Base-by-base conservation (phyloP, 2,113 vertebrate genomes). In the Etheostoma spectabile region DNA sequence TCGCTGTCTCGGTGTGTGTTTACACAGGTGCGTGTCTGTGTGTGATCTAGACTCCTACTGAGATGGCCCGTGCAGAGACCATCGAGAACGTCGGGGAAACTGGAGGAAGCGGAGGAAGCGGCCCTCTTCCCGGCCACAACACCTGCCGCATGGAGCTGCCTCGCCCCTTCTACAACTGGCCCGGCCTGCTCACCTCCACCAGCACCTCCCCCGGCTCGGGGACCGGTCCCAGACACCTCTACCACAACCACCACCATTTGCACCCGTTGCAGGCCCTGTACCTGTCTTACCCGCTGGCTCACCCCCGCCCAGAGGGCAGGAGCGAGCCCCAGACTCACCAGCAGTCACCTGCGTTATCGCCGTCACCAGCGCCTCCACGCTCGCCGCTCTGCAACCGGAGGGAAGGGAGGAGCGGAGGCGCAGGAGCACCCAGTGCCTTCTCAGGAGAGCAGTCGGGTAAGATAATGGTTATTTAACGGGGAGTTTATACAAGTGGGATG, bases 41-140 rank as follows among this genome's bases (percentile, higher is more conserved):
- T 63, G 24, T 68, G 13, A 1, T 49, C 24, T 33, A 95, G 93
- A 52, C 46, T 57, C 63, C 76, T 33, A 49, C 68, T 84, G 88
- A 86, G 72, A 95, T 95, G 95, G 95, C 95, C 84, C 92, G 93
- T 19, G 91, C 94, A 66, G 93, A 95, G 83, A 94, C 90, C 85
- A 84, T 91, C 30, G 92, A 94, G 84, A 91, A 59, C 6, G 79
- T 80, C 1, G 91, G 78, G 49, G 92, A 91, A 33, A 77, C 86
- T 3, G 83, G 72, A 53, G 89, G 70, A 59, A 88, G 74, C 35
- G 79, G 84, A 63, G 82, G 73, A 89, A 91, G 86, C 30, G 82
- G 70, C 21, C 77, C 81, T 61, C 83, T 79, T 6, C 70, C 62
- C 13, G 6, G 2, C 27, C 89, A 79, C 60, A 88, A 66, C 67